A percentile compares a stretch with the other conserved stretches of the same genome.
These are phyloP conservation scores for Grus americana DNA, from an alignment of 2,113 vertebrate genomes.

Conservation along the genomic window DNA sequence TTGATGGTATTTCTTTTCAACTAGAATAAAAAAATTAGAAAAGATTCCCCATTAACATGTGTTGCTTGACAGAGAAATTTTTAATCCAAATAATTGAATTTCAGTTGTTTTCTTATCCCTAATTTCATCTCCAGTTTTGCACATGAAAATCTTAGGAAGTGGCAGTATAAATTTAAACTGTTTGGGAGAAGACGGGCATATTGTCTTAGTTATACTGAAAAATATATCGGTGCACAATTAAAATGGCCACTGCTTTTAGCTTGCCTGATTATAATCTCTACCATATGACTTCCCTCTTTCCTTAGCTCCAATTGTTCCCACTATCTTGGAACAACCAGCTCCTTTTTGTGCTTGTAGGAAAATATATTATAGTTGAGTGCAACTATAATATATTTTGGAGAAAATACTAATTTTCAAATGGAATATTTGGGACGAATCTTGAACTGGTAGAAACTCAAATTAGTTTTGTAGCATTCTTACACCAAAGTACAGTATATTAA, in stretches of 20 bases:
- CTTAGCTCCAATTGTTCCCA: neutral
- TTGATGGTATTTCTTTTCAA: neutral
- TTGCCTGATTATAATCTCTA: conserved; percentile 35
- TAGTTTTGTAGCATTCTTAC: neutral
- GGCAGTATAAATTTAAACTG: neutral
- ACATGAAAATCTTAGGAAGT: neutral
- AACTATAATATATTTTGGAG: neutral
- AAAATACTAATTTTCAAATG: neutral
- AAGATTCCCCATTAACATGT: neutral
- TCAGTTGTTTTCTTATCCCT: neutral
- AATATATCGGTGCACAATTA: neutral
- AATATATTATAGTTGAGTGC: neutral
- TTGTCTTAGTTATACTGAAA: neutral
- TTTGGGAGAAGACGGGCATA: neutral
- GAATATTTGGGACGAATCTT: neutral
- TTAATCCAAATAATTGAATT: neutral
- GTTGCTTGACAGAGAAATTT: neutral
- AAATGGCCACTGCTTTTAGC: conserved; percentile 13
- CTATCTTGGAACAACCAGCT: neutral
- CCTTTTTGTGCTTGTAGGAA: neutral
- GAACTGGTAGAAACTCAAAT: neutral
- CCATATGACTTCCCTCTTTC: conserved; percentile 14
- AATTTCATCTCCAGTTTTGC: neutral
- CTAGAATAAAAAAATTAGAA: neutral
- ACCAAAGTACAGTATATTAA: neutral